A percentile compares a stretch with the other conserved stretches of the same genome.
These are phyloP conservation scores for Athetis lepigone DNA, from an alignment of 2,888 invertebrate species.

Conservation along the genomic window DNA sequence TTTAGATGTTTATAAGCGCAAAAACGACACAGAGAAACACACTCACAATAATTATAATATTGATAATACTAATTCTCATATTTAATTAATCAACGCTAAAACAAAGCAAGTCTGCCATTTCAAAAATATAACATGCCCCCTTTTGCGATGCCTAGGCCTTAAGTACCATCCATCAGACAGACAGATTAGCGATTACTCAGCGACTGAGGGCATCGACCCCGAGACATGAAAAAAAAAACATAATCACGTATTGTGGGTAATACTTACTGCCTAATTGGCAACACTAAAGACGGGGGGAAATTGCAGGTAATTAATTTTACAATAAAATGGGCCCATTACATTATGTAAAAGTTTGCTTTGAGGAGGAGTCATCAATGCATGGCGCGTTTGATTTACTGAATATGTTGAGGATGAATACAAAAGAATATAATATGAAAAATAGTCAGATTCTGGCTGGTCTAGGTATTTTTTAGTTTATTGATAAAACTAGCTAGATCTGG, in stretches of 20 bases:
- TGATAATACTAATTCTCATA: too few relatives aligned
- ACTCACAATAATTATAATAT: too few relatives aligned
- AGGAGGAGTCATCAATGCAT: background rate
- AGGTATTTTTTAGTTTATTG: background rate
- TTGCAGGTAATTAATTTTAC: slow-evolving; percentile 29
- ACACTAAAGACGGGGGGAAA: slow-evolving; percentile 19
- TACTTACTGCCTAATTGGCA: slow-evolving; percentile 4
- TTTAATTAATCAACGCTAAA: too few relatives aligned
- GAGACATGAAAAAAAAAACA: slow-evolving; percentile 39
- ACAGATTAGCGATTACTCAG: slow-evolving; percentile 69
- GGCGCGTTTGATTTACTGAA: background rate
- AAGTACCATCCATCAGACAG: slow-evolving; percentile 37
- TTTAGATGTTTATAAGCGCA: too few relatives aligned
- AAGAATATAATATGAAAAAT: background rate
- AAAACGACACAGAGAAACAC: too few relatives aligned
- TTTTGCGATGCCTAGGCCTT: slow-evolving; percentile 3
- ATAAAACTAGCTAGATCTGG: too few relatives aligned
- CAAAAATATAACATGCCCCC: background rate
- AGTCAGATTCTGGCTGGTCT: background rate
- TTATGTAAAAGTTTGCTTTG: background rate
- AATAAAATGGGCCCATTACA: background rate
- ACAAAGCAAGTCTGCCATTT: too few relatives aligned
- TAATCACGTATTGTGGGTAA: slow-evolving; percentile 20
- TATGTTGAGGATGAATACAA: background rate
- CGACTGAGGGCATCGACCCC: slow-evolving; percentile 54